These are phyloP conservation scores for Argentina silus DNA, from an alignment of 2,797 vertebrate genomes.

Conservation along the genomic window DNA sequence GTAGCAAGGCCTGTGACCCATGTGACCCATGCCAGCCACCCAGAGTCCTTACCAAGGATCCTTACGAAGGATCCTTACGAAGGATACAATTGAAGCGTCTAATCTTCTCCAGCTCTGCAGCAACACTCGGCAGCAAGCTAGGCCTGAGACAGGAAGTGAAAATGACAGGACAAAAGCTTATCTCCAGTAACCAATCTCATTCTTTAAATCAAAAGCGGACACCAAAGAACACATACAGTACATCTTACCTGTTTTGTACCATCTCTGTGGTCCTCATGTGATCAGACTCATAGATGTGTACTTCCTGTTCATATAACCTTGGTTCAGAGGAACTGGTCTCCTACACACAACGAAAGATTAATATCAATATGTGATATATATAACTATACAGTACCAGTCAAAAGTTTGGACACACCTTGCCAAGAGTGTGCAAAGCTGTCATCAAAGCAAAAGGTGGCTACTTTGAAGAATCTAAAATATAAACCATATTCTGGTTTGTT, in stretches of 20 bases:
- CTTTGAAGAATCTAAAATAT: too few species aligned
- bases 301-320: slow-evolving; percentile 28
- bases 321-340: slow-evolving; percentile 24
- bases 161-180: background rate
- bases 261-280: slow-evolving; percentile 32
- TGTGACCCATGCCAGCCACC: background rate
- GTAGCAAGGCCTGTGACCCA: background rate
- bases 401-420: too few species aligned
- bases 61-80: too few species aligned
- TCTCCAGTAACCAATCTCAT: too few species aligned
- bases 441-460: too few species aligned
- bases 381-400: too few species aligned
- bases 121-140: slow-evolving; percentile 47
- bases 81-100: slow-evolving; percentile 80
- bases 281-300: slow-evolving; percentile 7
- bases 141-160: slow-evolving; percentile 53
- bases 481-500: too few species aligned
- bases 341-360: slow-evolving; percentile 43
- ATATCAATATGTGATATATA: background rate
- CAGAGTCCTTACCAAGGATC: too few species aligned
- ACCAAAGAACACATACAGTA: background rate
- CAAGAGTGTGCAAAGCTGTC: too few species aligned
- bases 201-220: too few species aligned
- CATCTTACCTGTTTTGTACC: slow-evolving; percentile 58
- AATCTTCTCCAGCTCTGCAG: slow-evolving; percentile 78